These are phyloP conservation scores for Aphaenogaster rudis DNA, from an alignment of 1,140 invertebrate species.

Conservation along the genomic window DNA sequence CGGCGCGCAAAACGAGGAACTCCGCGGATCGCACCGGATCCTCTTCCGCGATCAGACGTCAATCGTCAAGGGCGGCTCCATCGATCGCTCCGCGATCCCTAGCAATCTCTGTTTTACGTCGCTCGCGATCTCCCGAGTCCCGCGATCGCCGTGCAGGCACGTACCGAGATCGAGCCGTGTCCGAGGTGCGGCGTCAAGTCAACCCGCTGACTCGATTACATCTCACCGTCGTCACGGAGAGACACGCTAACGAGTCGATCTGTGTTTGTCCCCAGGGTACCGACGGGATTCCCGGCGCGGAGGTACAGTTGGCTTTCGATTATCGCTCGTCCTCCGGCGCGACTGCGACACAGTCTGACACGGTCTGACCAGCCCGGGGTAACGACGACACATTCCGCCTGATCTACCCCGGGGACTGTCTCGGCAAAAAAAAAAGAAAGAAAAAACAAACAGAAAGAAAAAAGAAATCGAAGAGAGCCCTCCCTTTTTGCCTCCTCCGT, in stretches of 20 bases:
- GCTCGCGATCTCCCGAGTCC: background rate
- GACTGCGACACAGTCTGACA: constrained; percentile 74
- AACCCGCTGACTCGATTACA: constrained; percentile 62
- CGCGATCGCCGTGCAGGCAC: background rate
- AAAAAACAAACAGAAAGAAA: background rate
- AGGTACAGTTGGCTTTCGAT: constrained; percentile 89
- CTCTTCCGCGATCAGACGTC: constrained; percentile 19
- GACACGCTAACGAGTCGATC: constrained; percentile 68
- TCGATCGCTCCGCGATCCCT: background rate
- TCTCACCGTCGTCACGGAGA: constrained; percentile 49
- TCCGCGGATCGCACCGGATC: background rate
- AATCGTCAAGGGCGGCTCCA: background rate
- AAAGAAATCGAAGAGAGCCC: constrained; percentile 25
- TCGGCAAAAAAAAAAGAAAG: constrained; percentile 40
- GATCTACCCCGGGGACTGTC: constrained; percentile 74
- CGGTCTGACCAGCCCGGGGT: constrained; percentile 75
- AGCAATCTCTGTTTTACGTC: background rate
- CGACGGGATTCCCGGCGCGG: constrained; percentile 96
- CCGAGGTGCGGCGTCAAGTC: constrained; percentile 42
- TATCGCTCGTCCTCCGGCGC: constrained; percentile 72
- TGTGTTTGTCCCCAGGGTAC: constrained; percentile 92
- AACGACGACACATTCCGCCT: constrained; percentile 76
- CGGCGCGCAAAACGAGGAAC: background rate
- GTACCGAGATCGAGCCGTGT: constrained; percentile 28
- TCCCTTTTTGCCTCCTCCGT: constrained; percentile 58